Percentiles rank a stretch among this genome's conserved stretches.
Conservation (phyloP, 2,797 vertebrate species). For the Pangasius krempfi region DNA sequence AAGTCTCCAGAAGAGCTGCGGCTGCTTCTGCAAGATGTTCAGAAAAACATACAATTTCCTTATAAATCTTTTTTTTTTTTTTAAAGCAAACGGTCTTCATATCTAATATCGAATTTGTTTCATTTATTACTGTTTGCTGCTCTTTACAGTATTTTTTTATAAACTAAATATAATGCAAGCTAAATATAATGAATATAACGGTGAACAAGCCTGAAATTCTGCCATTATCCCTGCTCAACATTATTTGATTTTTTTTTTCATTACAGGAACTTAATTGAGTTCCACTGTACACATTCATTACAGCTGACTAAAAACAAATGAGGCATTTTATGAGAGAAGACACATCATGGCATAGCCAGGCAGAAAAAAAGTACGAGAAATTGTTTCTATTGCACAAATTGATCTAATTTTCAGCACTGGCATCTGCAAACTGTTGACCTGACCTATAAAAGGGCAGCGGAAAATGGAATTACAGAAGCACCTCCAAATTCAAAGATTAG, state of each 20-base stretch:
- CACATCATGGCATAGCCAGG: slow-evolving; percentile 81
- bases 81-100: no score
- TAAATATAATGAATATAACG: slow-evolving; percentile 24
- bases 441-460: slow-evolving; percentile 85
- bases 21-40: no score
- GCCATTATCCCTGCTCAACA: neutral
- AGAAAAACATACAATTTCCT: no score
- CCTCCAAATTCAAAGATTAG: slow-evolving; percentile 83
- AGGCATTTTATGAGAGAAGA: slow-evolving; percentile 81
- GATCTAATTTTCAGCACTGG: slow-evolving; percentile 80
- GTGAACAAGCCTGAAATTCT: neutral
- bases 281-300: slow-evolving; percentile 76
- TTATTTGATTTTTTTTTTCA: slow-evolving; percentile 65
- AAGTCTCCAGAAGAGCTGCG: no score
- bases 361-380: slow-evolving; percentile 74
- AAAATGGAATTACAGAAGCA: slow-evolving; percentile 84
- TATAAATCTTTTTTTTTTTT: no score
- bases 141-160: no score
- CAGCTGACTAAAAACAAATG: slow-evolving; percentile 80
- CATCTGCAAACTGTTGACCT: slow-evolving; percentile 77
- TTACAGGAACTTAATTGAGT: slow-evolving; percentile 77
- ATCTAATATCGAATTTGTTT: no score
- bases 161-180: neutral
- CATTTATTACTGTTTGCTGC: no score
- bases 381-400: slow-evolving; percentile 81